Conservation (phyloP, 2,797 vertebrate species). For the Sebastes itinus region DNA sequence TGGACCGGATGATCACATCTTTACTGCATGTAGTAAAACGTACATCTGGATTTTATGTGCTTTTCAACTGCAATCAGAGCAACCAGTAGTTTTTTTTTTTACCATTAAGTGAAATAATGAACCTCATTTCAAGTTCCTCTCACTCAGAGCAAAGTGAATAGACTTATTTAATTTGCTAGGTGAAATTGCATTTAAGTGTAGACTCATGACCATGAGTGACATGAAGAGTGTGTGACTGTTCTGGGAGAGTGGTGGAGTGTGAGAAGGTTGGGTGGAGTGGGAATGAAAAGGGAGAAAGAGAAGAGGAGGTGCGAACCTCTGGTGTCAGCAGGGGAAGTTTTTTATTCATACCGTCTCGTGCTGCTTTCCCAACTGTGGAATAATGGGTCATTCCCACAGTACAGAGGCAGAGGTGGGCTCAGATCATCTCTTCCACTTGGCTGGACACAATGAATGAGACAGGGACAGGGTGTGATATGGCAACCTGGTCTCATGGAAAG, state of each 20-base stretch:
- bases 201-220: not conserved
- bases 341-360: constrained; percentile 81
- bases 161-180: not conserved
- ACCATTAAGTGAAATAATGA: not conserved
- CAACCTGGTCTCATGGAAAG: no score
- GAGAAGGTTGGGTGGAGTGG: not conserved
- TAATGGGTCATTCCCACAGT: constrained; percentile 82
- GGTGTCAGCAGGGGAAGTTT: constrained; percentile 37
- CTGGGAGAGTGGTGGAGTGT: not conserved
- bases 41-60: constrained; percentile 23
- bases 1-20: not conserved
- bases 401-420: constrained; percentile 82
- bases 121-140: not conserved
- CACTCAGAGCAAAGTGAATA: not conserved
- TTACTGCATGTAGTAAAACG: constrained; percentile 5
- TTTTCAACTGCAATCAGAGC: not conserved
- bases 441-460: constrained; percentile 76
- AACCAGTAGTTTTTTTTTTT: not conserved
- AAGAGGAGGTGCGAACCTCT: constrained; percentile 10
- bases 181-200: not conserved
- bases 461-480: not conserved
- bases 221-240: not conserved
- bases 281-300: constrained; percentile 6
- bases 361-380: constrained; percentile 77
- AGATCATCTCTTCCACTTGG: constrained; percentile 81